These are phyloP conservation scores for Cydia fagiglandana DNA, from an alignment of 1,140 invertebrate genomes.

Conservation along the genomic window DNA sequence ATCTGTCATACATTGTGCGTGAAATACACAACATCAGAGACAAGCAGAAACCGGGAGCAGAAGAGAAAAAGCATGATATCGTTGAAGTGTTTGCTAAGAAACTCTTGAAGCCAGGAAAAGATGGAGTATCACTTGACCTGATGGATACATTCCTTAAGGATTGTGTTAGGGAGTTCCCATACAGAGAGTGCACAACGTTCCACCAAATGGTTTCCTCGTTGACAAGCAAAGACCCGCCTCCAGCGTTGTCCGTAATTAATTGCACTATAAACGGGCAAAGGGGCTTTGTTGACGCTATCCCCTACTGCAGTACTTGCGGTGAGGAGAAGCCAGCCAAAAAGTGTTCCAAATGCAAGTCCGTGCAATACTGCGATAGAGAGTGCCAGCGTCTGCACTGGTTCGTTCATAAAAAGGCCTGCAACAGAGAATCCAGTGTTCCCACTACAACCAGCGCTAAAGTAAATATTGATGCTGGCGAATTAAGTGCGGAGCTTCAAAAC, in stretches of 20 bases:
- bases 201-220: constrained; percentile 89
- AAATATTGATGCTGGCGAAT: constrained; percentile 68
- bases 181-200: constrained; percentile 91
- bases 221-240: constrained; percentile 84
- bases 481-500: constrained; percentile 75
- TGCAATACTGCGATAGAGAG: constrained; percentile 95
- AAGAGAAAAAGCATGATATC: constrained; percentile 84
- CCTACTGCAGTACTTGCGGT: constrained; percentile 92
- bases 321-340: constrained; percentile 94
- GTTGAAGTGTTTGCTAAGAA: constrained; percentile 87
- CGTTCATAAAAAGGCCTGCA: constrained; percentile 94
- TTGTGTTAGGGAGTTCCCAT: constrained; percentile 92
- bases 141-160: constrained; percentile 92
- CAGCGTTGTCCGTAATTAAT: constrained; percentile 87
- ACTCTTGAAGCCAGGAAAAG: constrained; percentile 87
- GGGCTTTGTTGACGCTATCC: constrained; percentile 85
- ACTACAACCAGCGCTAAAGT: constrained; percentile 55
- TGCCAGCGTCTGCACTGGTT: constrained; percentile 98
- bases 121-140: constrained; percentile 87
- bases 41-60: constrained; percentile 79
- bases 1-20: constrained; percentile 87
- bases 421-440: constrained; percentile 77
- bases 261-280: constrained; percentile 94
- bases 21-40: constrained; percentile 85
- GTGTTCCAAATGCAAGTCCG: constrained; percentile 96